Conservation (phyloP, 2,797 vertebrate genomes). For the Champsocephalus gunnari region DNA sequence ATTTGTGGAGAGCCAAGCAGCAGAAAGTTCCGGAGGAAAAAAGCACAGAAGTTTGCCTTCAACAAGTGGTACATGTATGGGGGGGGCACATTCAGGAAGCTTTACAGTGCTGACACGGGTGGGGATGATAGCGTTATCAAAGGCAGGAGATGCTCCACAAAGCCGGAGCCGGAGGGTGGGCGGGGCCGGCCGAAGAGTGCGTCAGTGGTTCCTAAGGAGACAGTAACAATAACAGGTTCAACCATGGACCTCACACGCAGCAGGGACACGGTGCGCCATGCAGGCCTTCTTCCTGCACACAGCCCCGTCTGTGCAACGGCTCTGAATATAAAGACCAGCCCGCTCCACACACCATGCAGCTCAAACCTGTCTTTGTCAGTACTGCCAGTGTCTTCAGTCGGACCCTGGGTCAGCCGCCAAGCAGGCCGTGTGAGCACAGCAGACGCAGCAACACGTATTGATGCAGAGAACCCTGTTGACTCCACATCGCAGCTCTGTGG, state of each 20-base stretch:
- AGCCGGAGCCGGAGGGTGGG: conserved; percentile 58
- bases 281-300: conserved; percentile 38
- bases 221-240: conserved; percentile 24
- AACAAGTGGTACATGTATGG: conserved; percentile 98
- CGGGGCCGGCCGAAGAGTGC: conserved; percentile 59
- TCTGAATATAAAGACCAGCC: conserved; percentile 40
- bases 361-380: conserved; percentile 65
- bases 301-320: conserved; percentile 39
- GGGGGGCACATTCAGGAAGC: conserved; percentile 92
- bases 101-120: conserved; percentile 87
- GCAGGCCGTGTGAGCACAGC: conserved; percentile 34
- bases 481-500: conserved; percentile 40
- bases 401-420: conserved; percentile 46
- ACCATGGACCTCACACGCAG: conserved; percentile 41
- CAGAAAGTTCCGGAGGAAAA: conserved; percentile 86
- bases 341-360: conserved; percentile 34
- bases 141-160: conserved; percentile 69
- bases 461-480: conserved; percentile 24
- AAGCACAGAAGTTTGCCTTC: conserved; percentile 91
- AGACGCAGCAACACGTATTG: conserved; percentile 38
- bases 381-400: conserved; percentile 44
- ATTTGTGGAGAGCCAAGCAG: conserved; percentile 70
- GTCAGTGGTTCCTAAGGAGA: conserved; percentile 45
- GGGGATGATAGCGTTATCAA: conserved; percentile 63
- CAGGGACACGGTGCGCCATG: conserved; percentile 29